Base-by-base conservation (phyloP, 2,113 vertebrate species). In the Toxotes jaculatrix region DNA sequence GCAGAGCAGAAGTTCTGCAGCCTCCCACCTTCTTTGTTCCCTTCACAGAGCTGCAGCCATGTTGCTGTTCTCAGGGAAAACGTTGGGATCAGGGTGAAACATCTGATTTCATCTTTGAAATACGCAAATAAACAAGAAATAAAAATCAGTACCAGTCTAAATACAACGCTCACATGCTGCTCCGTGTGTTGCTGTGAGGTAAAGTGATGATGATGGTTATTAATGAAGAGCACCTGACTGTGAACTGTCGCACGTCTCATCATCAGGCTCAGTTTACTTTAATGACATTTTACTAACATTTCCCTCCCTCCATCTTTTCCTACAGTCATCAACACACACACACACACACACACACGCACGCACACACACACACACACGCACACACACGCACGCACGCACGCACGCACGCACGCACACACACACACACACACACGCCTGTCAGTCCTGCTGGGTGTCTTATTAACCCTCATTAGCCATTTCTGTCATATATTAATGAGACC, bases 381-480 rank as follows among this genome's bases (percentile, higher is more conserved):
- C 45, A 11, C 56, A 43, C 34, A 32, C 77, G 56, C 27, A 32
- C 56, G 13, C 40, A 70, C 34, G 36, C 4, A 14, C 45, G 27
- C 27, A 27, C 27, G 27, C 27, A 27, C 27, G 1, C 27, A 27
- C 27, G 27, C 82, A 59, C 38, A 53, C 56, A 45, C 49, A 61
- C 61, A 38, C 82, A 53, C 38, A 42, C 45, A 27, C 40, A 43
- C 62, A 8, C 1, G 21, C 27, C 59, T 49, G 60, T 27, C 47
- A 32, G 67, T 62, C 77, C 88, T 64, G 74, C 77, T 82, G 77
- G 70, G 71, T 31, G 51, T 67, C 80, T 84, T 57, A 82, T 90
- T 88, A 86, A 84, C 86, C 86, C 67, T 82, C 79, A 79, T 90
- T 86, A 88, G 27, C 60, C 17, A 4, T 53, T 84, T 59, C 77